Percentiles rank a stretch among this genome's conserved stretches.
These are phyloP conservation scores for Catocala fraxini DNA, from an alignment of 2,888 invertebrate species.

Conservation along the genomic window DNA sequence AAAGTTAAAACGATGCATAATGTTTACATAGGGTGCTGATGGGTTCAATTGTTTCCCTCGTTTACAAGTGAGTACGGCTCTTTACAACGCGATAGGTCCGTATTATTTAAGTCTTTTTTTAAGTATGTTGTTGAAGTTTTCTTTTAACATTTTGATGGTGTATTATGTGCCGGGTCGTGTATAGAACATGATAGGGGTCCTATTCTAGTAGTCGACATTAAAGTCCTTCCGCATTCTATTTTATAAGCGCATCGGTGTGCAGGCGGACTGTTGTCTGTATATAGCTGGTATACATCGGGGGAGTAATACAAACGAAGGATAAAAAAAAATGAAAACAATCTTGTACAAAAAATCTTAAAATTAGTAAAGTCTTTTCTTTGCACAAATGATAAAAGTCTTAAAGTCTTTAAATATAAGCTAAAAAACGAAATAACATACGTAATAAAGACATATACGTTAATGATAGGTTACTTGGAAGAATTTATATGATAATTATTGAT, in stretches of 20 bases:
- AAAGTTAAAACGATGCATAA: conserved; percentile 67
- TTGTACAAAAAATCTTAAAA: conserved; percentile 78
- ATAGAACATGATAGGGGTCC: conserved; percentile 38
- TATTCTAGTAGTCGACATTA: conserved; percentile 30
- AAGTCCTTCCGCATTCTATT: conserved; percentile 37
- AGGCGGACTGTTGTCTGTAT: conserved; percentile 28
- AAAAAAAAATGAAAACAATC: conserved; percentile 43
- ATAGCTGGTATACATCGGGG: conserved; percentile 46
- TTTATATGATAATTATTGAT: conserved; percentile 73
- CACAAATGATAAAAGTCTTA: conserved; percentile 68
- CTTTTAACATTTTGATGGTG: conserved; percentile 48
- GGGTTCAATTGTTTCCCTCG: conserved; percentile 58
- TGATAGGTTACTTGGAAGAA: conserved; percentile 83
- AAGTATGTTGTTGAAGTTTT: conserved; percentile 60
- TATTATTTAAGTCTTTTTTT: conserved; percentile 44
- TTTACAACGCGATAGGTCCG: conserved; percentile 18
- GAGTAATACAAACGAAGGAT: conserved; percentile 8
- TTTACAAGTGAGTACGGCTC: conserved; percentile 39
- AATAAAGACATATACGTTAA: conserved; percentile 88
- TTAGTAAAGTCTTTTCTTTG: conserved; percentile 74
- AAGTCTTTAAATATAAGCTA: conserved; percentile 75
- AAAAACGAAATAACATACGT: conserved; percentile 84
- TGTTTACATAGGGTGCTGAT: conserved; percentile 68
- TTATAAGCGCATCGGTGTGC: conserved; percentile 11
- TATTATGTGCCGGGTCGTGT: conserved; percentile 56